Percentiles rank a stretch among this genome's conserved stretches.
phyloP scores from a whole-genome alignment of 2,888 invertebrate genomes.

The Cryptophagus acutangulus region DNA sequence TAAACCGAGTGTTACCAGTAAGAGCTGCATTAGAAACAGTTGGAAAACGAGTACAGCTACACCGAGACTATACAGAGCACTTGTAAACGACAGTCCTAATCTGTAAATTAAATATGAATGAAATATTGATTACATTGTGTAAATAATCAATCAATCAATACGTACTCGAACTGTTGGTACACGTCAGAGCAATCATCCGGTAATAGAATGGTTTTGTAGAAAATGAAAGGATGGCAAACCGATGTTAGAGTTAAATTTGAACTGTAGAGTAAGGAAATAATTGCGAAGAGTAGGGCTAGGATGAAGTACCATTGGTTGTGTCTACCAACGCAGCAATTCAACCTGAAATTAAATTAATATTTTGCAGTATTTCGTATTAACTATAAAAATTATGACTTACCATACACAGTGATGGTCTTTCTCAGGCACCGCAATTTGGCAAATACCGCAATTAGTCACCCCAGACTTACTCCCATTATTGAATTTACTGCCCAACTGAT shows the following conservation, averaged over 20 bases:
- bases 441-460: constrained; percentile 76
- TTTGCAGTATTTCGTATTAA: constrained; percentile 3
- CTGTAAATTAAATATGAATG: too few species aligned
- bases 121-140: constrained; percentile 4
- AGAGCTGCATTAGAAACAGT: constrained; percentile 37
- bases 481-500: constrained; percentile 31
- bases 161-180: constrained; percentile 73
- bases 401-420: constrained; percentile 78
- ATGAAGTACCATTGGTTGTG: constrained; percentile 75
- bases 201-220: constrained; percentile 63
- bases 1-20: constrained; percentile 50
- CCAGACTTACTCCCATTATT: constrained; percentile 52
- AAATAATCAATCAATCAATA: constrained; percentile 25
- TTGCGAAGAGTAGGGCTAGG: constrained; percentile 60
- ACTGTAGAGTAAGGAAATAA: constrained; percentile 65
- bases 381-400: too few species aligned
- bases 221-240: constrained; percentile 75
- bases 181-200: constrained; percentile 83
- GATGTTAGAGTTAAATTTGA: constrained; percentile 79
- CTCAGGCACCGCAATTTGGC: constrained; percentile 74
- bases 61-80: constrained; percentile 37
- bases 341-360: constrained; percentile 53
- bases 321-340: constrained; percentile 79
- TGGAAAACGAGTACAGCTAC: constrained; percentile 32
- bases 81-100: constrained; percentile 38